Evolutionary conservation across 2,113 vertebrate species (phyloP).

Genomic region (Arothron firmamentum): DNA sequence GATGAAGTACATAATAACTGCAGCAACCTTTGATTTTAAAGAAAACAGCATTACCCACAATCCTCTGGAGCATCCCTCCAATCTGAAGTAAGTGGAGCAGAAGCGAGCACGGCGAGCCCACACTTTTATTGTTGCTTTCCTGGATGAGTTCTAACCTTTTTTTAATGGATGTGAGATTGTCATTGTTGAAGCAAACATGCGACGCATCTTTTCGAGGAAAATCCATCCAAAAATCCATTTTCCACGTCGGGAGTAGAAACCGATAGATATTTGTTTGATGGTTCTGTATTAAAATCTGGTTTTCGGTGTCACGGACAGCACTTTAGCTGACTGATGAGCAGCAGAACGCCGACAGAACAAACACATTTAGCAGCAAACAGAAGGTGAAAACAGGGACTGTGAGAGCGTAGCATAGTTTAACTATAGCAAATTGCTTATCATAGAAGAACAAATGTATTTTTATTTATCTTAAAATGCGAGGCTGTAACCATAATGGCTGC

Average conservation of each 20-base stretch:
- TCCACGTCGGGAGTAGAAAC: background rate
- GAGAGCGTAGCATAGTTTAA: background rate
- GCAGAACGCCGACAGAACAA: background rate
- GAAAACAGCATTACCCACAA: slow-evolving; percentile 12
- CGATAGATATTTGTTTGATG: background rate
- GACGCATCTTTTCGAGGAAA: background rate
- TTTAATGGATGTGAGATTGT: background rate
- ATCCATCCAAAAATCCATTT: background rate
- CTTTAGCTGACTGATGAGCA: background rate
- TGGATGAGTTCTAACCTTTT: background rate
- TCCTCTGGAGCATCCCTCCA: slow-evolving; percentile 26
- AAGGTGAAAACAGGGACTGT: background rate
- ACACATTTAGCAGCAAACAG: background rate
- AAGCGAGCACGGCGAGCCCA: no score
- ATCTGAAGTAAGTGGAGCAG: background rate
- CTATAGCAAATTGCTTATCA: background rate
- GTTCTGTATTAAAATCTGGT: background rate
- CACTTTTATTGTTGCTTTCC: no score
- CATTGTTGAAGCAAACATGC: background rate
- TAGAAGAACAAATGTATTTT: no score
- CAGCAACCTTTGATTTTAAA: slow-evolving; percentile 5
- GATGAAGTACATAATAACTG: slow-evolving; percentile 33
- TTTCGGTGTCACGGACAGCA: background rate
- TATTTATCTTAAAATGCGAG: background rate
- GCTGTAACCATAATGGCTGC: background rate